These are phyloP conservation scores for Parus major DNA, from an alignment of 2,113 vertebrate species.

Conservation along the genomic window DNA sequence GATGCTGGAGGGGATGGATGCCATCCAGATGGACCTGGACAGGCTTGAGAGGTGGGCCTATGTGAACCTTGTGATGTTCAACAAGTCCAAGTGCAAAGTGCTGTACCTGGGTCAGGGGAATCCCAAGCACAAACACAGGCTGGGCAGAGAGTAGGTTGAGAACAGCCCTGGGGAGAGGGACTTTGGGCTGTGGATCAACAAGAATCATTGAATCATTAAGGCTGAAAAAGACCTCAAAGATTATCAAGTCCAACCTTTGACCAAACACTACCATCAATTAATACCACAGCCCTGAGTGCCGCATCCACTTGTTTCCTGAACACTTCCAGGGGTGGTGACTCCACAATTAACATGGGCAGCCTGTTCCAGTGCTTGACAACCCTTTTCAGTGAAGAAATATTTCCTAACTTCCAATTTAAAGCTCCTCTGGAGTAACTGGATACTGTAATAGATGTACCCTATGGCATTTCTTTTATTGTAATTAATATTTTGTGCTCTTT, in stretches of 20 bases:
- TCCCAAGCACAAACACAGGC: not conserved
- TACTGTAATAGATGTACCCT: not conserved
- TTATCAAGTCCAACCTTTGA: not conserved
- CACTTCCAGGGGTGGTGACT: not conserved
- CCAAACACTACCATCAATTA: not conserved
- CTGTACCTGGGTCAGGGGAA: not conserved
- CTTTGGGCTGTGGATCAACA: not conserved
- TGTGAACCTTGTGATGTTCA: not conserved
- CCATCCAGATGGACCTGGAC: not conserved
- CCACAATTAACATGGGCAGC: not conserved
- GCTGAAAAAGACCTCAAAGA: not conserved
- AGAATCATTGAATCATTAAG: not conserved
- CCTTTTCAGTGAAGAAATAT: not conserved
- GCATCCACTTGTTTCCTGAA: not conserved
- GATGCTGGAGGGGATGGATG: not conserved
- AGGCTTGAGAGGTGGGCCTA: not conserved
- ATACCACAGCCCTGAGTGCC: not conserved
- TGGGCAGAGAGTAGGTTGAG: not conserved
- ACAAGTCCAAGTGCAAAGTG: not conserved
- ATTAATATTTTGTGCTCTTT: constrained; percentile 30
- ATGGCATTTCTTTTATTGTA: not conserved
- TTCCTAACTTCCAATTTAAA: not conserved
- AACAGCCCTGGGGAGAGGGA: not conserved
- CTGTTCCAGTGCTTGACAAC: not conserved
- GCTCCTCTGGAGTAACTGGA: not conserved